Evolutionary conservation across 2,888 invertebrate species (phyloP), one percentile per base, ranked within the genome.

Genomic region (Timema cristinae): DNA sequence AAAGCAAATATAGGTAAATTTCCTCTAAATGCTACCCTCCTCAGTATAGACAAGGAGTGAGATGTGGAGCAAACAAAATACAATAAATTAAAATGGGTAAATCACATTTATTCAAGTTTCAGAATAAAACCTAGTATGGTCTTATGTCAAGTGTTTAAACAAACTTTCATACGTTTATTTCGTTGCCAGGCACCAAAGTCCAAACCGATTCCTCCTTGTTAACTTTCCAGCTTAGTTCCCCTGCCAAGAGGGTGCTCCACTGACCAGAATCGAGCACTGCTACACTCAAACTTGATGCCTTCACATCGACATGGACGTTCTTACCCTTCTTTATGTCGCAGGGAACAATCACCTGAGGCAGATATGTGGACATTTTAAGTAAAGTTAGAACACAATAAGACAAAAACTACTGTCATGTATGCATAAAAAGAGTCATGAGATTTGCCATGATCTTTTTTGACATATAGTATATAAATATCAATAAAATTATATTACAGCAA

Each of bases 131-230:
- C 32, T 32, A 32, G 32, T 32, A 32, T 32, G 32, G 32, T 32
- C 32, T 1, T 32, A 32, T 32, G 32, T 32, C 32, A 32, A 32
- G 4, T 32, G 32, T 32, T 32, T 32, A 32, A 32, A 32, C 32
- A 32, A 32, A 32, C 16, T 6, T 63, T 13, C 85, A 80, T 85
- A 91, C 84, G 84, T 86, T 81, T 80, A 86, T 75, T 84, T 84
- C 81, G 81, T 87, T 80, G 79, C 88, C 86, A 81, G 91, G 83
- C 83, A 83, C 88, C 69, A 93, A 81, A 69, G 89, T 92, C 94
- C 94, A 94, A 76, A 92, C 86, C 50, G 89, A 89, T 74, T 94
- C 93, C 67, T 87, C 86, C 72, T 87, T 85, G 78, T 90, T 89
- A 54, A 90, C 87, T 79, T 89, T 89, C 80, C 87, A 88, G 50